Conservation (phyloP, 2,888 invertebrate species). For the Patella caerulea region DNA sequence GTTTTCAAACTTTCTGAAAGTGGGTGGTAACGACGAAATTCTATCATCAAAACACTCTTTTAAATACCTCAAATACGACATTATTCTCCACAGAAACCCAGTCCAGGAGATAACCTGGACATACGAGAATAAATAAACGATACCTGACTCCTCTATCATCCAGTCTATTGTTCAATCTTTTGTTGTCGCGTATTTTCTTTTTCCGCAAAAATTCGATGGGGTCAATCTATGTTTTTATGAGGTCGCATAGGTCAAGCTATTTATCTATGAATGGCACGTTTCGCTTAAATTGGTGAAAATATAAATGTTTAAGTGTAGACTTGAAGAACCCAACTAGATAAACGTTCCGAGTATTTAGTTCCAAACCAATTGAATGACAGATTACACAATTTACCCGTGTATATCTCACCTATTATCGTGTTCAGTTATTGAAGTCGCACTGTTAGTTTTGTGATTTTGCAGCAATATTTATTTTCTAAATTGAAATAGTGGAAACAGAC, state of each 20-base stretch:
- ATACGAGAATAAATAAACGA: constrained; percentile 7
- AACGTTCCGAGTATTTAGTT: too few relatives aligned
- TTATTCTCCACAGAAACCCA: not conserved
- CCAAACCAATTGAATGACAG: too few relatives aligned
- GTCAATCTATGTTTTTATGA: not conserved
- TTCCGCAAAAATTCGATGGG: not conserved
- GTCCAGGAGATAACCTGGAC: constrained; percentile 10
- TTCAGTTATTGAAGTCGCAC: too few relatives aligned
- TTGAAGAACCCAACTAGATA: too few relatives aligned
- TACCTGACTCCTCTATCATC: constrained; percentile 7
- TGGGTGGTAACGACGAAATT: not conserved
- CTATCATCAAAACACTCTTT: not conserved
- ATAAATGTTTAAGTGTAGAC: not conserved
- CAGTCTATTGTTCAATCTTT: constrained; percentile 4
- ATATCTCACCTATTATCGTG: too few relatives aligned
- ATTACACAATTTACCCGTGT: too few relatives aligned
- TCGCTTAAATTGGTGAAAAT: not conserved
- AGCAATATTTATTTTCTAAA: too few relatives aligned
- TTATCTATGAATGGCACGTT: constrained; percentile 4
- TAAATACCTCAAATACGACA: too few relatives aligned
- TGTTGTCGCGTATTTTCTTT: constrained; percentile 1
- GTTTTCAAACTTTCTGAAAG: too few relatives aligned
- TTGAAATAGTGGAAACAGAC: too few relatives aligned
- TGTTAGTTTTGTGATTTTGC: too few relatives aligned
- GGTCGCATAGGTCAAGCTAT: not conserved